Conservation (phyloP, 92 coral and sea anemone genomes). For the Nematostella vectensis region DNA sequence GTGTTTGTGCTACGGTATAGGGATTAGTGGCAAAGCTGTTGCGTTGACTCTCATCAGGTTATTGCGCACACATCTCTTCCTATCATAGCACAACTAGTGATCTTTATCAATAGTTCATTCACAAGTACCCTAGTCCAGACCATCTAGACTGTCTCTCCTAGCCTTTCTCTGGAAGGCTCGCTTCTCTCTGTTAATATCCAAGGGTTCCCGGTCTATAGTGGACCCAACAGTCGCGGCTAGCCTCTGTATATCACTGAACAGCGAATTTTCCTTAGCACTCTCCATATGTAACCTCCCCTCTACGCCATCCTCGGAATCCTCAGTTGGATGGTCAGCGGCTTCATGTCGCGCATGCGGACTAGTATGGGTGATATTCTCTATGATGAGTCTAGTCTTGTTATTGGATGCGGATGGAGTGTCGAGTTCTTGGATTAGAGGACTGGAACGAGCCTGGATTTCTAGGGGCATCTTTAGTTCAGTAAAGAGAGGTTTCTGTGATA, state of each 20-base stretch:
- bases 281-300: neutral
- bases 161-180: conserved; percentile 37
- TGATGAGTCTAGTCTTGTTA: conserved; percentile 1
- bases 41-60: too few relatives aligned
- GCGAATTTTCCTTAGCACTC: conserved; percentile 12
- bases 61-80: too few relatives aligned
- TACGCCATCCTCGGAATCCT: conserved; percentile 1
- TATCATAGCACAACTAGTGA: too few relatives aligned
- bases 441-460: neutral
- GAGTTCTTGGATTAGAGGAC: conserved; percentile 31
- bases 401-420: neutral
- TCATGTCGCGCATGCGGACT: neutral
- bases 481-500: neutral
- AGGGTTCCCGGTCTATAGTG: conserved; percentile 73
- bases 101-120: neutral
- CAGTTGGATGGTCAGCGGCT: conserved; percentile 7
- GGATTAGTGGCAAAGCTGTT: too few relatives aligned
- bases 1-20: too few relatives aligned
- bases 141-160: conserved; percentile 17
- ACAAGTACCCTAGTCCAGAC: conserved; percentile 11
- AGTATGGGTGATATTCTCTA: conserved; percentile 23
- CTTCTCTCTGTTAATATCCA: conserved; percentile 57
- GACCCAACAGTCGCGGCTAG: conserved; percentile 81
- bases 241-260: conserved; percentile 52
- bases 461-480: neutral